Evolutionary conservation across 2,888 invertebrate genomes (phyloP).

Genomic region (Dinocampus coccinellae): DNA sequence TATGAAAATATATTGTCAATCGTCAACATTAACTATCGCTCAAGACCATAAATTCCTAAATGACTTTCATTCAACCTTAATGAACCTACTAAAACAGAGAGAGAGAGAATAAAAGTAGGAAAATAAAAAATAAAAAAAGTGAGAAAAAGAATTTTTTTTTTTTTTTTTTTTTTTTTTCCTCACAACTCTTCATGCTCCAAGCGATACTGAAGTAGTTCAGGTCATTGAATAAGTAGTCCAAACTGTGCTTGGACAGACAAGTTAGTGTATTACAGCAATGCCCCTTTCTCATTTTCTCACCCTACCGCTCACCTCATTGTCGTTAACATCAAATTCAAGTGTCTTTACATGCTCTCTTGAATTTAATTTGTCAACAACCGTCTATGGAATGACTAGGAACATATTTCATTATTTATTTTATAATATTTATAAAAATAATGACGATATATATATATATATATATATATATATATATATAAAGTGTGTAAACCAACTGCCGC

Average conservation of each 20-base stretch:
- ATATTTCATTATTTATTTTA: no score
- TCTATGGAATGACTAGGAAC: no score
- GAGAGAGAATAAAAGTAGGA: no score
- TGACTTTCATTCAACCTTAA: not conserved
- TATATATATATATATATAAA: not conserved
- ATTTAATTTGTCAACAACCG: not conserved
- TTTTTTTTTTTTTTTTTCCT: no score
- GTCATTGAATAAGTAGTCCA: conserved; percentile 1
- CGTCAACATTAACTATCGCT: not conserved
- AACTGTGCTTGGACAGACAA: conserved; percentile 1
- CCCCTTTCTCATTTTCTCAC: not conserved
- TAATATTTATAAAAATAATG: no score
- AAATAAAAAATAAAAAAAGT: not conserved
- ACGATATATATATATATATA: not conserved
- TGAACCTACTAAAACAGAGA: conserved; percentile 9
- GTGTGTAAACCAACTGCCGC: conserved; percentile 12
- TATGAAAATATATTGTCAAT: not conserved
- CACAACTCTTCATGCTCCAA: not conserved
- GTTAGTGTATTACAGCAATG: not conserved
- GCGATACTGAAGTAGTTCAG: not conserved
- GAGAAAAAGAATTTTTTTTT: no score
- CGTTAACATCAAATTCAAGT: not conserved
- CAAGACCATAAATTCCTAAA: not conserved
- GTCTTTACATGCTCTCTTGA: not conserved
- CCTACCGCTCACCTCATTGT: not conserved